These are phyloP conservation scores for Drosophila borealis DNA, from an alignment of 2,888 invertebrate species.

Conservation along the genomic window DNA sequence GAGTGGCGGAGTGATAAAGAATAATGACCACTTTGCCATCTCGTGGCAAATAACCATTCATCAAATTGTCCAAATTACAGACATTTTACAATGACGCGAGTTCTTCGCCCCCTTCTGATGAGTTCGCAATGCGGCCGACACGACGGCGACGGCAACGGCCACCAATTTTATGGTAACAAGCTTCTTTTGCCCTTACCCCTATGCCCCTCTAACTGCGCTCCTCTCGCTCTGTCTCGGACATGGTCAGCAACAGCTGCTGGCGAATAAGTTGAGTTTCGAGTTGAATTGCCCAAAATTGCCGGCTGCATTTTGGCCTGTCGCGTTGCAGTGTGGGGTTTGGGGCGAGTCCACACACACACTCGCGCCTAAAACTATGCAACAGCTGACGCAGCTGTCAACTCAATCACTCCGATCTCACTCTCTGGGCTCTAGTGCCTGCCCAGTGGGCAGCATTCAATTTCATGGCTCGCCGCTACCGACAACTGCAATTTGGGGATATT, in stretches of 20 bases:
- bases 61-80: conserved; percentile 85
- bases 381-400: conserved; percentile 40
- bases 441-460: conserved; percentile 63
- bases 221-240: conserved; percentile 26
- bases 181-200: conserved; percentile 31
- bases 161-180: conserved; percentile 84
- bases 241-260: conserved; percentile 63
- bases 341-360: conserved; percentile 20
- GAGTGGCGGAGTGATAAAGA: conserved; percentile 78
- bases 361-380: conserved; percentile 71
- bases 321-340: conserved; percentile 21
- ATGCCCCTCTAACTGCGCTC: neutral
- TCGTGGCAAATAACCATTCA: conserved; percentile 85
- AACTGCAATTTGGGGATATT: conserved; percentile 78
- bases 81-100: conserved; percentile 84
- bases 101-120: conserved; percentile 48
- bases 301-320: conserved; percentile 51
- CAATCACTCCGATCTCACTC: neutral
- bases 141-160: conserved; percentile 61
- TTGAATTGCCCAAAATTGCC: conserved; percentile 52
- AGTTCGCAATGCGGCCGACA: conserved; percentile 58
- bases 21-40: conserved; percentile 85
- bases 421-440: conserved; percentile 1
- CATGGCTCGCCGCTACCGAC: conserved; percentile 73
- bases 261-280: conserved; percentile 43